phyloP scores from a whole-genome alignment of 2,888 invertebrate species.

The Hemithea aestivaria region DNA sequence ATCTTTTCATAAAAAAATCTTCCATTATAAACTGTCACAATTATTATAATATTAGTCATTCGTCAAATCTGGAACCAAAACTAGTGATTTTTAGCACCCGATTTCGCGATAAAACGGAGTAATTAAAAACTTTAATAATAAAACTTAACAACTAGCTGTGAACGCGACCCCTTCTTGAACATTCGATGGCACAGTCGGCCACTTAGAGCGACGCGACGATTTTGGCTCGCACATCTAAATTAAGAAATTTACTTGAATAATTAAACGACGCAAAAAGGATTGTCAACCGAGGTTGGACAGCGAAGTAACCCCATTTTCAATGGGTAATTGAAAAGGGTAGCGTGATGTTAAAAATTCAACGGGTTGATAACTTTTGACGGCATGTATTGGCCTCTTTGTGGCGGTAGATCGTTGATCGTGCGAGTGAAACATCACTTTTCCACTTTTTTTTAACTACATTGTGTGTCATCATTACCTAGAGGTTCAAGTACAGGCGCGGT shows the following conservation, averaged over 20 bases:
- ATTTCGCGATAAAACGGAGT: no score
- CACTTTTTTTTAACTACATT: no score
- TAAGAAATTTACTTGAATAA: slow-evolving; percentile 74
- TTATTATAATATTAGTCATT: no score
- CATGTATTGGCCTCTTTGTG: slow-evolving; percentile 37
- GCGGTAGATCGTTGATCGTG: slow-evolving; percentile 2
- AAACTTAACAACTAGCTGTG: background rate
- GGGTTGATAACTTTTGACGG: slow-evolving; percentile 54
- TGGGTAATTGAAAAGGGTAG: slow-evolving; percentile 77
- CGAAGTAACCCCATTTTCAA: slow-evolving; percentile 67
- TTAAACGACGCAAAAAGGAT: slow-evolving; percentile 74
- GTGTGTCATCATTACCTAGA: no score
- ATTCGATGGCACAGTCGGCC: slow-evolving; percentile 11
- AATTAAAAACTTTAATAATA: no score
- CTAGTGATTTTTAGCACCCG: no score
- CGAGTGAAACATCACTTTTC: no score
- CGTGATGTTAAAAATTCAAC: slow-evolving; percentile 69
- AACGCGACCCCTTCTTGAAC: no score
- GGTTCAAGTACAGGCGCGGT: no score
- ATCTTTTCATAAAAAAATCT: no score
- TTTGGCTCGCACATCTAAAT: slow-evolving; percentile 66
- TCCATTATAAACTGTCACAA: no score
- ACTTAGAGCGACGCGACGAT: slow-evolving; percentile 40
- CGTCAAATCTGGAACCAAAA: no score
- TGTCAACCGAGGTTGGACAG: slow-evolving; percentile 73